Percentiles rank a stretch among this genome's conserved stretches.
These are phyloP conservation scores for Lysiphlebus fabarum DNA, from an alignment of 1,140 invertebrate genomes.

Conservation along the genomic window DNA sequence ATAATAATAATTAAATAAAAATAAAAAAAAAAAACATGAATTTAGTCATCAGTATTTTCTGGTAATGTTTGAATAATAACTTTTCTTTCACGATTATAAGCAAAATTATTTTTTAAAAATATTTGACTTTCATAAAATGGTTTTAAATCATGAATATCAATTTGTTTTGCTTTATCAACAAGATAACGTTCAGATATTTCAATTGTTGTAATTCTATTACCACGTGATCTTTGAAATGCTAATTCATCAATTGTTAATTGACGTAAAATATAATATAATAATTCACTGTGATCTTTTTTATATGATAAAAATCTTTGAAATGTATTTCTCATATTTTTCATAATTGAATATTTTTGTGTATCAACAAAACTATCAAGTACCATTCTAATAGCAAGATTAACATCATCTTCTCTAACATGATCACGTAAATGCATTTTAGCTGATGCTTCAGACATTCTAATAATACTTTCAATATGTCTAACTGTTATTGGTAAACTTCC, in stretches of 20 bases:
- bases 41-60: conserved; percentile 47
- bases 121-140: conserved; percentile 90
- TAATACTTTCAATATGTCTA: conserved; percentile 97
- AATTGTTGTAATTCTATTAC: conserved; percentile 69
- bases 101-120: conserved; percentile 87
- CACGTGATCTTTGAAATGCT: conserved; percentile 79
- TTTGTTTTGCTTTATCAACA: conserved; percentile 86
- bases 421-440: conserved; percentile 93
- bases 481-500: conserved; percentile 98
- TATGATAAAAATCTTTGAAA: conserved; percentile 92
- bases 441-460: conserved; percentile 94
- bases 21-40: conserved; percentile 6
- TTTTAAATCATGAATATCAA: conserved; percentile 86
- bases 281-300: conserved; percentile 93
- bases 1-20: conserved; percentile 19
- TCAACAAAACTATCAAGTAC: conserved; percentile 98
- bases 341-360: conserved; percentile 97
- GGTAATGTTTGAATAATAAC: conserved; percentile 81
- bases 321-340: conserved; percentile 91
- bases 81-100: conserved; percentile 79
- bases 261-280: conserved; percentile 92
- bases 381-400: conserved; percentile 95
- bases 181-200: conserved; percentile 92
- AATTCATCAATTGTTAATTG: conserved; percentile 91
- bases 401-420: conserved; percentile 92